These are phyloP conservation scores for Torymus auratus DNA, from an alignment of 2,888 invertebrate species.

Conservation along the genomic window DNA sequence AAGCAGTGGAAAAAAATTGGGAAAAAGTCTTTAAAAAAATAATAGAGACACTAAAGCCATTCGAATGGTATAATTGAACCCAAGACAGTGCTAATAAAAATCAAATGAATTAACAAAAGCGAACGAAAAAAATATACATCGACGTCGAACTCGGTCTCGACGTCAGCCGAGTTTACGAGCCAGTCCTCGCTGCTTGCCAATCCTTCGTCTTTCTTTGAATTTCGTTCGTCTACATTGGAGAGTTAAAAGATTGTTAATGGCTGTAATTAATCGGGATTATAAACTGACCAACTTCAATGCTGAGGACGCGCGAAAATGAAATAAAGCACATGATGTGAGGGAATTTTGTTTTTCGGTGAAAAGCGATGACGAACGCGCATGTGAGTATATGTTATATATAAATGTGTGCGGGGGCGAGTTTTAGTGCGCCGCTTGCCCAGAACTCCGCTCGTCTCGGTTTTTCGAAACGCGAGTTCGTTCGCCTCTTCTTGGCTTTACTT, in stretches of 20 bases:
- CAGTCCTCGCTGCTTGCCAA: slow-evolving; percentile 36
- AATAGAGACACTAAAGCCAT: not conserved
- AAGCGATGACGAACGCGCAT: slow-evolving; percentile 28
- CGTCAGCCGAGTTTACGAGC: slow-evolving; percentile 25
- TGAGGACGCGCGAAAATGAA: not conserved
- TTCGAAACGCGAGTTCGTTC: slow-evolving; percentile 2
- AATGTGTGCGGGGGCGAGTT: not conserved
- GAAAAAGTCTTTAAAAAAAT: slow-evolving; percentile 11
- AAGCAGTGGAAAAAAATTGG: slow-evolving; percentile 11
- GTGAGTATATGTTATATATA: not conserved
- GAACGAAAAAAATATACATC: slow-evolving; percentile 11
- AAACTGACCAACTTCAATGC: slow-evolving; percentile 32
- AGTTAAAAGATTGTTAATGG: slow-evolving; percentile 51
- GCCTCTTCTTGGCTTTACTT: not conserved
- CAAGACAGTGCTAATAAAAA: slow-evolving; percentile 4
- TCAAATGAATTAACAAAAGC: not conserved
- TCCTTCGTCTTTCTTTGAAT: slow-evolving; percentile 43
- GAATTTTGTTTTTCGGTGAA: slow-evolving; percentile 32
- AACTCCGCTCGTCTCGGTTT: slow-evolving; percentile 22
- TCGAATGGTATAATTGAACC: not conserved
- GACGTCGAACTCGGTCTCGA: slow-evolving; percentile 1
- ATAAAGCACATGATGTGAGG: not conserved
- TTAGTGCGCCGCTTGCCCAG: slow-evolving; percentile 11
- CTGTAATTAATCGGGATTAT: slow-evolving; percentile 54
- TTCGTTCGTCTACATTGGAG: slow-evolving; percentile 2